Evolutionary conservation across 35 echinoderm and acorn worm genomes (phyloP), one percentile per base, ranked within the genome.

Genomic region (Apostichopus californicus): DNA sequence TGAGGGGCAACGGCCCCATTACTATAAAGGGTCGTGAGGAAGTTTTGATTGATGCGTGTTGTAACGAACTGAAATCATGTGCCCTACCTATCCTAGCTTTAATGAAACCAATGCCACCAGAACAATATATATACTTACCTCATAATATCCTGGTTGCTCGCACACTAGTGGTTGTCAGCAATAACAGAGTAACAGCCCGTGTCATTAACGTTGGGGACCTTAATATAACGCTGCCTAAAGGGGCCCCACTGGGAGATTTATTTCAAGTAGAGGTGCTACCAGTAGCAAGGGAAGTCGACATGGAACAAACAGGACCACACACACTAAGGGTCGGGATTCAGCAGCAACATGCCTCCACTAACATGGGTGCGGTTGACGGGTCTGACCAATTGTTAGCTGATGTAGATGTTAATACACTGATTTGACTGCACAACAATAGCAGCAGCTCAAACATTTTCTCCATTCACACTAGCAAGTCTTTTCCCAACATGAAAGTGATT

Each of bases 31-130:
- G 8, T 7, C 77, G 28, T 78, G 7, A 78, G 28, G 77, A 78
- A 78, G 15, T 78, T 23, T 78, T 78, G 77, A 78, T 78, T 78
- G 77, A 78, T 78, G 77, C 77, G 8, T 78, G 77, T 15, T 78
- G 77, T 78, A 78, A 15, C 28, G 77, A 78, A 15, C 15, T 78
- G 77, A 78, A 78, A 15, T 78, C 8, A 7, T 8, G 14, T 78
- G 77, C 8, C 8, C 77, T 7, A 78, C 77, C 77, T 23, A 78
- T 78, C 15, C 77, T 9, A 78, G 77, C 77, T 15, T 78, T 78
- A 15, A 78, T 78, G 77, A 15, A 78, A 34, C 77, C 77, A 78
- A 78, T 78, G 77, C 77, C 77, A 20, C 77, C 77, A 34, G 77
- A 78, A 8, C 77, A 78, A 17, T 78, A 78, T 46, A 8, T 25